Evolutionary conservation across 2,797 vertebrate genomes (phyloP).

Genomic region (Sylvia borin): DNA sequence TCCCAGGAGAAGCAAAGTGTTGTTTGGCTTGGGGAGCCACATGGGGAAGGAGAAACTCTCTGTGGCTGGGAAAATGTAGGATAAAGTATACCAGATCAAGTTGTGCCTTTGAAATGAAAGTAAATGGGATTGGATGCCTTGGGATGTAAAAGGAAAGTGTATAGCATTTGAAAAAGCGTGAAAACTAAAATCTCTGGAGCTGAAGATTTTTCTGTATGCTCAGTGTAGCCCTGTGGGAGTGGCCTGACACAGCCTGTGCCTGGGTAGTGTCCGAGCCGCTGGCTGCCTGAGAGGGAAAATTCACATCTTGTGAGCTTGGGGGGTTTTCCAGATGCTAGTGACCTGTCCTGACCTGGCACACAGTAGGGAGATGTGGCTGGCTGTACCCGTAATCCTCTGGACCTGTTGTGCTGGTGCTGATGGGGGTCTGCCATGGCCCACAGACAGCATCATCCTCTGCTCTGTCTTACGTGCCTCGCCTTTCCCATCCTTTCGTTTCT

Average conservation of each 20-base stretch:
- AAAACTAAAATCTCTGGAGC: not conserved
- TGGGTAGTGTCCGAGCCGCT: fast-evolving
- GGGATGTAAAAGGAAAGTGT: not conserved
- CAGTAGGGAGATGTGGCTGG: not conserved
- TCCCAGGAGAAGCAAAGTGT: not conserved
- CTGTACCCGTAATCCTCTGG: not conserved
- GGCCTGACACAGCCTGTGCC: not conserved
- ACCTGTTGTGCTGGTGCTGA: not conserved
- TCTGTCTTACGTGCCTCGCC: not conserved
- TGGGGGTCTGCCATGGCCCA: fast-evolving
- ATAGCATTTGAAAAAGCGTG: not conserved
- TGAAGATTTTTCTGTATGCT: not conserved
- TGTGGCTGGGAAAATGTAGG: not conserved
- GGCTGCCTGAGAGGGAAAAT: not conserved
- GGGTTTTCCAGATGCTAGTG: not conserved
- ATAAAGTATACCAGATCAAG: not conserved
- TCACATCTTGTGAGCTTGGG: not conserved
- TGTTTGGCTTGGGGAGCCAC: not conserved
- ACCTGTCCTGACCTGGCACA: not conserved
- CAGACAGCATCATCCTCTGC: not conserved
- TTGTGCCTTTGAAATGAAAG: not conserved
- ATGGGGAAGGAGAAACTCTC: not conserved
- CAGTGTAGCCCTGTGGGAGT: fast-evolving
- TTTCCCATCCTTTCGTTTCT: not conserved
- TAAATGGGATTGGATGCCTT: not conserved